A percentile compares a stretch with the other conserved stretches of the same genome.
Conservation (phyloP, 1,140 invertebrate species). For the Caenorhabditis latens region DNA sequence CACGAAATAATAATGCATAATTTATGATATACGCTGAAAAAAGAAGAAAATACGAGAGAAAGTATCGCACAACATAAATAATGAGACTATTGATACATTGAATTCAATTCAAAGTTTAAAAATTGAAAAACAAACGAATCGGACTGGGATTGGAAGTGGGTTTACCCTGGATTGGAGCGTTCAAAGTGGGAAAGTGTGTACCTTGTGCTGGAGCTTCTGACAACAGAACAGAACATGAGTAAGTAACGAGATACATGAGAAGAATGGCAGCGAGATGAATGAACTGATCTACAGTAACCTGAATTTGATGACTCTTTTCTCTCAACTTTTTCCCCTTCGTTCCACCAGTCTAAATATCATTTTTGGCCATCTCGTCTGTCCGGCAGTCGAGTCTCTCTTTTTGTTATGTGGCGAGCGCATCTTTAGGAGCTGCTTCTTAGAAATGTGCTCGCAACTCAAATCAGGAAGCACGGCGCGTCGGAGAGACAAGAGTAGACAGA, state of each 20-base stretch:
- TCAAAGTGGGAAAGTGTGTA: not conserved
- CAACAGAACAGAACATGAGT: slow-evolving; percentile 3
- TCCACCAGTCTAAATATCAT: slow-evolving; percentile 56
- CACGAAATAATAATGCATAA: not conserved
- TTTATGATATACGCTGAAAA: slow-evolving; percentile 4
- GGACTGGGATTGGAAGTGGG: not conserved
- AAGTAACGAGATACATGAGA: slow-evolving; percentile 30
- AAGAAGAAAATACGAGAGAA: not conserved
- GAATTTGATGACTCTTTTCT: slow-evolving; percentile 7
- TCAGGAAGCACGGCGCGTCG: slow-evolving; percentile 3
- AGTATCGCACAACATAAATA: not conserved
- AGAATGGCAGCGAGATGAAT: not conserved
- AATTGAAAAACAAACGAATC: not conserved
- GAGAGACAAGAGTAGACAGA: slow-evolving; percentile 8
- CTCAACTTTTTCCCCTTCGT: not conserved
- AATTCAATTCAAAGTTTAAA: not conserved
- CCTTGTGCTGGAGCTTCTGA: slow-evolving; percentile 23
- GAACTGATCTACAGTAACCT: slow-evolving; percentile 50
- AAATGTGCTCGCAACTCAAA: slow-evolving; percentile 46
- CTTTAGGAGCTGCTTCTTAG: slow-evolving; percentile 4
- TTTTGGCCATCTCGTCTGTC: slow-evolving; percentile 25
- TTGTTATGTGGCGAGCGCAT: not conserved
- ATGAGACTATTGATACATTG: not conserved
- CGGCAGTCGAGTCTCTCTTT: not conserved
- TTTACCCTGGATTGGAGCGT: not conserved